Base-by-base conservation (phyloP, 2,797 vertebrate species). In the Anabacerthia variegaticeps region DNA sequence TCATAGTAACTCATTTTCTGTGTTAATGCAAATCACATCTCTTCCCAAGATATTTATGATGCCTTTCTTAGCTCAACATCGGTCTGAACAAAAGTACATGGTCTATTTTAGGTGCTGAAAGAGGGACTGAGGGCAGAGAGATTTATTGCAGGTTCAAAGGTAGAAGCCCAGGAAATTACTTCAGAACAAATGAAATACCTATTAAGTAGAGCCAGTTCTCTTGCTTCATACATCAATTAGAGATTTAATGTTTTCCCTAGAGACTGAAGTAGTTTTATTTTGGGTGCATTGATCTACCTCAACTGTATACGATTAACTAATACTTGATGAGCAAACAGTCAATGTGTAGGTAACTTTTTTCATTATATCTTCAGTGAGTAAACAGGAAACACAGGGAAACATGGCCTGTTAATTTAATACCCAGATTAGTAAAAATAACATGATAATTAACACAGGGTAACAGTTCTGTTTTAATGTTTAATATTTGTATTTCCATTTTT, bases 81-180 rank as follows among this genome's bases (percentile, higher is more conserved):
- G 0, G 48, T 77, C 48, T 86, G 44, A 89, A 49, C 62, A 56
- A 74, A 93, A 90, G 73, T 67, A 55, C 1, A 6, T 5, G 24
- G 36, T 55, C 41, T 92, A 56, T 72, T 88, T 74, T 75, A 88
- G 77, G 81, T 92, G 65, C 43, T 54, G 61, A 80, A 55, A 79
- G 62, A 78, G 12, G 75, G 44, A 34, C n/a, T 62, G 54, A 80
- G 34, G 36, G 23, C 46, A 75, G 76, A 63, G 49, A 77, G 80
- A 85, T 91, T 95, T 77, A 91, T 76, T 93, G 68, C 79, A 72
- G 41, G n/a, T 89, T 82, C 82, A 74, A 41, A 91, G 66, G 67
- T 66, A 92, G 80, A 79, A 87, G 55, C 28, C 69, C 19, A 89
- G 84, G 89, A 91, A 94, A 84, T 69, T 2, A 85, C n/a, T 93